Percentiles rank a stretch among this genome's conserved stretches.
Conservation (phyloP, 2,113 vertebrate species). For the Poecile atricapillus region DNA sequence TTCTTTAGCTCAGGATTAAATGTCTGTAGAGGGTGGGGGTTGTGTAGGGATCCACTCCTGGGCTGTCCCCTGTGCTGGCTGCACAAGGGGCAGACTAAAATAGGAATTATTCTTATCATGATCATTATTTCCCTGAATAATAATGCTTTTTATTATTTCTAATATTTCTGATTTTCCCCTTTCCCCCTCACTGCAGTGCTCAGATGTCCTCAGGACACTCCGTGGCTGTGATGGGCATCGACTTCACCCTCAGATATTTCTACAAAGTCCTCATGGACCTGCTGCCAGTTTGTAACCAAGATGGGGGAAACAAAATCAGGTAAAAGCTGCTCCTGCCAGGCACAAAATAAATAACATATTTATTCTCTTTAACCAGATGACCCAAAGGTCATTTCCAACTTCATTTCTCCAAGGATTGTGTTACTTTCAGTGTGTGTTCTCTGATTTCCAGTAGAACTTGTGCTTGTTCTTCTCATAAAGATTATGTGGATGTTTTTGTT, state of each 20-base stretch:
- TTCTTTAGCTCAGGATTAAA: background rate
- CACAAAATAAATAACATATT: too few species aligned
- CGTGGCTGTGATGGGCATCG: slow-evolving; percentile 96
- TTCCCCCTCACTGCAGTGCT: slow-evolving; percentile 53
- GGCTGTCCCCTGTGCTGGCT: background rate
- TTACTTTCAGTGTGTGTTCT: background rate
- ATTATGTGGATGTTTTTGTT: background rate
- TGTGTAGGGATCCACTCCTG: background rate
- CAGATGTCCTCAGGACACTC: slow-evolving; percentile 89
- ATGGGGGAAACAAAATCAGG: slow-evolving; percentile 97
- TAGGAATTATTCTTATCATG: background rate
- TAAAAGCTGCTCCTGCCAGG: slow-evolving; percentile 31
- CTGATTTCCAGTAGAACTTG: background rate
- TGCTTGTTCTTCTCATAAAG: background rate
- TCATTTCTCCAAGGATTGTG: background rate
- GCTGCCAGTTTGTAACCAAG: slow-evolving; percentile 94
- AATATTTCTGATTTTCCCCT: background rate
- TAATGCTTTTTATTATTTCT: too few species aligned
- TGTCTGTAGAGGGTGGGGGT: background rate
- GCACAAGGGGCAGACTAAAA: background rate
- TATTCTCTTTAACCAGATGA: background rate
- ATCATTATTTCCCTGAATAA: background rate
- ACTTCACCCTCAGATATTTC: slow-evolving; percentile 96
- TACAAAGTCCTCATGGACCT: slow-evolving; percentile 97
- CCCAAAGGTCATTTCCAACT: background rate